phyloP scores from a whole-genome alignment of 2,113 vertebrate genomes.

The Tragelaphus scriptus region DNA sequence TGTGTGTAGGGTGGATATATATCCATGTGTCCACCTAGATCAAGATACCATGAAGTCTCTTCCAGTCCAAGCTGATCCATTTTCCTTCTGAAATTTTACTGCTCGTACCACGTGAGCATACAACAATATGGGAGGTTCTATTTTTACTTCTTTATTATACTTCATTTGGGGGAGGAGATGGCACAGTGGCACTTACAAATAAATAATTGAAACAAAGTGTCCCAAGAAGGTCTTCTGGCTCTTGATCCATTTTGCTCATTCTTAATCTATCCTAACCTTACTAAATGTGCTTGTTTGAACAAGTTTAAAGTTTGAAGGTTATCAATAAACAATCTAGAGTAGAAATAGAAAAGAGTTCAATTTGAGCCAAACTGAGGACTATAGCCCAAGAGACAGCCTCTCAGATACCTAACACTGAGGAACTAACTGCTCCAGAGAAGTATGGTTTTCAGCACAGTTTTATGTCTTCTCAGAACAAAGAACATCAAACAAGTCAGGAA shows the following conservation, averaged over 20 bases:
- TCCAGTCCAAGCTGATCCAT: not conserved
- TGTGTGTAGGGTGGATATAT: not conserved
- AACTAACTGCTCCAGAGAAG: not conserved
- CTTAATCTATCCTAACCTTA: constrained; percentile 41
- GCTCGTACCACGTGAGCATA: not conserved
- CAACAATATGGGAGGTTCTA: not conserved
- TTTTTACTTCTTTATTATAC: not conserved
- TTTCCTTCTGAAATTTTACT: not conserved
- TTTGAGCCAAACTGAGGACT: not conserved
- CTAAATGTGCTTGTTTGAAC: constrained; percentile 62
- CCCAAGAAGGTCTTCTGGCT: not conserved
- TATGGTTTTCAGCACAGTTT: not conserved
- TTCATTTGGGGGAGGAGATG: not conserved
- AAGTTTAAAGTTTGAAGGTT: constrained; percentile 16
- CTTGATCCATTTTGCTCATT: constrained; percentile 43
- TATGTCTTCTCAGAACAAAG: not conserved
- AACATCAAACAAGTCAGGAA: not conserved
- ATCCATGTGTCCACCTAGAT: not conserved
- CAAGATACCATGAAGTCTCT: not conserved
- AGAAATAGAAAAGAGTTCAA: not conserved
- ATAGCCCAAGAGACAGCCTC: not conserved
- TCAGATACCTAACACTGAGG: not conserved
- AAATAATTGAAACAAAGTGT: not conserved
- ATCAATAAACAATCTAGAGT: not conserved
- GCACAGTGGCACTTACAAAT: not conserved